These are phyloP conservation scores for Halcyon smyrnensis DNA, from an alignment of 2,797 vertebrate species.

Conservation along the genomic window DNA sequence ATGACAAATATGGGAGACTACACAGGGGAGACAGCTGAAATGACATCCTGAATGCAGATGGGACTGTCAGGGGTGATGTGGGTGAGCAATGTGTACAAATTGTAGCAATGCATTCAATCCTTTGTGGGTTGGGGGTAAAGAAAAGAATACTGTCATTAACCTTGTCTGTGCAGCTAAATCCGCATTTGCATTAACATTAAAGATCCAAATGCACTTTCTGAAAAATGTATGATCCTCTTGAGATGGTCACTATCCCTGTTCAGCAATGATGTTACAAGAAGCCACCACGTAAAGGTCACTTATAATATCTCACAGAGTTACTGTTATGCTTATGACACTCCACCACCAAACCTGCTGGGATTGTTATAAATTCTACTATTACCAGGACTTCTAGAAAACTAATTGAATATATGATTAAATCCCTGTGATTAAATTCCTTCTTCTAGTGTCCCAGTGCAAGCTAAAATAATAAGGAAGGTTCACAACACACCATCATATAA, in stretches of 20 bases:
- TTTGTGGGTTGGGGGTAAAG: background rate
- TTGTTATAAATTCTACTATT: background rate
- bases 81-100: background rate
- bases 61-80: background rate
- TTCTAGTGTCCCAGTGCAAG: background rate
- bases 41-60: background rate
- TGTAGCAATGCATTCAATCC: background rate
- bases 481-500: background rate
- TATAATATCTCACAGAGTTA: background rate
- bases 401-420: background rate
- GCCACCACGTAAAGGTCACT: fast-evolving
- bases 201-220: background rate
- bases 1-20: background rate
- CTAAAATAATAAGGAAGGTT: background rate
- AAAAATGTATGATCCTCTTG: background rate
- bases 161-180: fast-evolving
- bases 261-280: background rate
- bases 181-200: background rate
- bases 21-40: background rate
- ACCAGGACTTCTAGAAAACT: background rate
- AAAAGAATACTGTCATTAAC: background rate
- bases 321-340: background rate
- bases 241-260: background rate
- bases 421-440: background rate
- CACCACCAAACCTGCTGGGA: background rate